Conservation (phyloP, 2,797 vertebrate species). For the Halcyon chelicuti region DNA sequence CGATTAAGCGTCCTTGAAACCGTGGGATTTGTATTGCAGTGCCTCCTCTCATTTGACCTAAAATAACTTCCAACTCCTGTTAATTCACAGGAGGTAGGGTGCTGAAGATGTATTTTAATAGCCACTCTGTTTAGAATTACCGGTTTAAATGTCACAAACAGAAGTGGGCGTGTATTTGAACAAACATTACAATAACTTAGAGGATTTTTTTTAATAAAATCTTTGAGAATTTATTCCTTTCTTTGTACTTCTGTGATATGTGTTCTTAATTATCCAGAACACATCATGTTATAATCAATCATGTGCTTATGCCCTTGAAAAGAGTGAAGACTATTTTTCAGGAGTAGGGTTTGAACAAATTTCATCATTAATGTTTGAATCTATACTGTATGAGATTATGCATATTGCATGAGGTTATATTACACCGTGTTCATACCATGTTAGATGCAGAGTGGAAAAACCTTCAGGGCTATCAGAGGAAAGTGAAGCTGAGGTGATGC, state of each 20-base stretch:
- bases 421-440: rapidly evolving
- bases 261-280: neutral
- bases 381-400: neutral
- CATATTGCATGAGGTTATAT: neutral
- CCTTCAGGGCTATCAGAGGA: neutral
- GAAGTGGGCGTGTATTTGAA: neutral
- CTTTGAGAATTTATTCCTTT: neutral
- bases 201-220: neutral
- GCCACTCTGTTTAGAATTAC: neutral
- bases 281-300: neutral
- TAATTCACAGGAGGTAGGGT: neutral
- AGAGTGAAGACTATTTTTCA: neutral
- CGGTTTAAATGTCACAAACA: neutral
- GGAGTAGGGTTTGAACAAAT: neutral
- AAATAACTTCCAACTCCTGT: neutral
- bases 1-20: neutral
- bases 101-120: neutral
- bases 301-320: neutral
- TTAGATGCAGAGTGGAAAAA: neutral
- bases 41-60: neutral
- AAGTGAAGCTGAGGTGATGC: neutral
- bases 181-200: neutral
- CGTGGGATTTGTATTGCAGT: neutral
- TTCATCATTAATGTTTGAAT: neutral
- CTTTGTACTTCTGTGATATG: neutral